These are phyloP conservation scores for Pseudoatta argentina DNA, from an alignment of 1,140 invertebrate species.

Conservation along the genomic window DNA sequence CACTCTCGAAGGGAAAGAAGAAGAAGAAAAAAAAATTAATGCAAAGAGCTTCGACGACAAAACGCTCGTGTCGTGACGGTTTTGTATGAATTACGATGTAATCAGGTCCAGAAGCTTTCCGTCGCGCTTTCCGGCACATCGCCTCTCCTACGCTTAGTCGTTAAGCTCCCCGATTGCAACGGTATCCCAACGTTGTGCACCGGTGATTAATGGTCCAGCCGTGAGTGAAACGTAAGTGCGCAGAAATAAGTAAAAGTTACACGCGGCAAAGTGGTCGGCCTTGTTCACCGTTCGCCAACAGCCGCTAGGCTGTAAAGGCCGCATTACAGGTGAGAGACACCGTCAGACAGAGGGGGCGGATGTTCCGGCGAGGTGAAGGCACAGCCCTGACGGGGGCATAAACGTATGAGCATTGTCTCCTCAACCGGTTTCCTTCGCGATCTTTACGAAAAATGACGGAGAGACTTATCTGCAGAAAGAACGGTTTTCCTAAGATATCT, in stretches of 20 bases:
- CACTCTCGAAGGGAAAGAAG: background rate
- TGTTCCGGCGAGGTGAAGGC: constrained; percentile 7
- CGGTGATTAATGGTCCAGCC: constrained; percentile 77
- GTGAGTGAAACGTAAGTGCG: constrained; percentile 79
- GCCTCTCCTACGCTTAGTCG: background rate
- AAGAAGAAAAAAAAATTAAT: constrained; percentile 3
- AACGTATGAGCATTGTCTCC: constrained; percentile 33
- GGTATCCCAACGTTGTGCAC: constrained; percentile 39
- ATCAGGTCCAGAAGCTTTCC: background rate
- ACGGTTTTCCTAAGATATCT: too few relatives aligned
- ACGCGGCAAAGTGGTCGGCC: constrained; percentile 78
- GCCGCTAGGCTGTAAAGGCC: constrained; percentile 74
- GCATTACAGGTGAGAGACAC: constrained; percentile 73
- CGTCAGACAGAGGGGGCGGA: constrained; percentile 53
- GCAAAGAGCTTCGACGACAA: background rate
- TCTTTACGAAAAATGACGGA: background rate
- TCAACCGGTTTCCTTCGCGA: background rate
- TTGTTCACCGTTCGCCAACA: constrained; percentile 79
- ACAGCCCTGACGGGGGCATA: constrained; percentile 20
- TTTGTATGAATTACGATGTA: constrained; percentile 15
- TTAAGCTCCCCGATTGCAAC: constrained; percentile 40
- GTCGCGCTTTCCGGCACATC: constrained; percentile 1
- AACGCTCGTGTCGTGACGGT: background rate
- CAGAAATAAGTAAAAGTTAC: constrained; percentile 82
- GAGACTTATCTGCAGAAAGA: background rate